Conservation (phyloP, 1,140 invertebrate genomes). For the Ephestia elutella region DNA sequence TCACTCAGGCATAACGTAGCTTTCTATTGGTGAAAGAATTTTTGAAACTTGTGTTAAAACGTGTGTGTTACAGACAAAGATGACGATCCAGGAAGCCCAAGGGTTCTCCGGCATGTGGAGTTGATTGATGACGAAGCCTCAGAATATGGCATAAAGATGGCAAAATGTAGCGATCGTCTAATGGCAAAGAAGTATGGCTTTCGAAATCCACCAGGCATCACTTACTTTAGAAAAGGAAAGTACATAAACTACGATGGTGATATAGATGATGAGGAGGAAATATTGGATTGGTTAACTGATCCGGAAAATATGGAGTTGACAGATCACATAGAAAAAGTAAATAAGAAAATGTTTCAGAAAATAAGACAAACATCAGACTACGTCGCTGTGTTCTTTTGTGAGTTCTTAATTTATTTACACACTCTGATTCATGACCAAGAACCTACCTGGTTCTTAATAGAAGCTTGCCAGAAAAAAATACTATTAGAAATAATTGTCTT, state of each 20-base stretch:
- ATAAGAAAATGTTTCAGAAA: conserved; percentile 94
- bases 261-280: conserved; percentile 94
- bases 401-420: conserved; percentile 35
- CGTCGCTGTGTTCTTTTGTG: conserved; percentile 96
- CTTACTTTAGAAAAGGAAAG: conserved; percentile 93
- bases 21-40: too few species aligned
- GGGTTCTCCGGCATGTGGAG: conserved; percentile 88
- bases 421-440: too few species aligned
- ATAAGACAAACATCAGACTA: conserved; percentile 93
- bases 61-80: conserved; percentile 85
- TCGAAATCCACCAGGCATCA: conserved; percentile 90
- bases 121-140: conserved; percentile 93
- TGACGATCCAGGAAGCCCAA: conserved; percentile 85
- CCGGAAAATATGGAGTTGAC: conserved; percentile 96
- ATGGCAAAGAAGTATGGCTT: conserved; percentile 97
- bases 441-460: too few species aligned
- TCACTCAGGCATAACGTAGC: too few species aligned
- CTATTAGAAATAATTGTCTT: too few species aligned
- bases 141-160: conserved; percentile 94
- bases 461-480: too few species aligned
- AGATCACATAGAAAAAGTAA: conserved; percentile 94
- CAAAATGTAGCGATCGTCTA: conserved; percentile 90
- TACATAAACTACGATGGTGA: conserved; percentile 94
- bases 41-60: background rate
- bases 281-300: conserved; percentile 94